Base-by-base conservation (phyloP, 2,113 vertebrate genomes). In the Lontra canadensis region DNA sequence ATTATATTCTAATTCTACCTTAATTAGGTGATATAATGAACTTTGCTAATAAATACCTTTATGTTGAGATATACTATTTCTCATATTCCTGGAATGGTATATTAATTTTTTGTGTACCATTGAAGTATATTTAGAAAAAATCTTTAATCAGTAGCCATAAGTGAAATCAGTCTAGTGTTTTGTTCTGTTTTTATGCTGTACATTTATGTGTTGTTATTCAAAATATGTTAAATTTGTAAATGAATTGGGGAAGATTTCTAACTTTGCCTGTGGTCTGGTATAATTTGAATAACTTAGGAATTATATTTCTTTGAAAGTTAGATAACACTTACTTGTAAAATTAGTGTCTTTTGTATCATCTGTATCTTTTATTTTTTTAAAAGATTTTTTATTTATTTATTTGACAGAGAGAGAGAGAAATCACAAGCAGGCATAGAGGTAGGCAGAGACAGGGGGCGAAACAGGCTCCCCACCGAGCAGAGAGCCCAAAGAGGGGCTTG, bases 1-100 rank as follows among this genome's bases (percentile, higher is more conserved):
- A 95, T 94, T 88, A 83, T 73, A 88, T 47, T 85, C 42, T 92
- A 84, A 94, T 92, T 84, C 63, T 82, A 81, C 39, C 80, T 92
- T 90, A 93, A 90, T 63, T 83, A 39, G 44, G 14, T 94, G 47
- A 88, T 39, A 1, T n/a, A 85, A 81, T 85, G 52, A 95, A 80
- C 83, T 83, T 90, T 73, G 36, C 29, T 79, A 55, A 52, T 31
- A 67, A 31, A 61, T 76, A 92, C 10, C 26, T 92, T 69, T 55
- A 69, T 76, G 31, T 76, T 89, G 65, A 92, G 84, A 69, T 71
- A 63, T 10, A 57, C 26, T 92, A 81, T 57, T 42, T 88, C 36
- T 69, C 31, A 42, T 63, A 82, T 61, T 90, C 20, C 18, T 81
- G 11, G 3, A 89, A 52, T 57, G 12, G 11, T 84, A 5, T 73